Evolutionary conservation across 2,797 vertebrate genomes (phyloP), one percentile per base, ranked within the genome.

Genomic region (Rhabdomys pumilio): DNA sequence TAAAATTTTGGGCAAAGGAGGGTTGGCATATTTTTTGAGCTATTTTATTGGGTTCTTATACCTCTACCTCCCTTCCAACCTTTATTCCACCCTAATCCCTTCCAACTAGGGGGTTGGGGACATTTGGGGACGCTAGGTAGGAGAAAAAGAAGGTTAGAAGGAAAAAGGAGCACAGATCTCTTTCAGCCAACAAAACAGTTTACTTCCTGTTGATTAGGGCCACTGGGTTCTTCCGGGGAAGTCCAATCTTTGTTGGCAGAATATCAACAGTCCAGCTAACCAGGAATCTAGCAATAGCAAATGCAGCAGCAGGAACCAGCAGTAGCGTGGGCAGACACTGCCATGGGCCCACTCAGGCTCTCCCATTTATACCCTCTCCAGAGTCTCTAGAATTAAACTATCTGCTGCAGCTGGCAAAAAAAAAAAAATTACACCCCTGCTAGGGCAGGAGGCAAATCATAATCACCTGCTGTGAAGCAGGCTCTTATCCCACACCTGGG

Each of bases 1-100:
- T 50, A 50, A 82, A 73, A 67, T 85, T 93, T 85, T 86, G 89
- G 65, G 19, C 50, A 85, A 92, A 90, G 69, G 94, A 81, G 41
- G 86, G 65, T 69, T n/a, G 12, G 65, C 65, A 69, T 69, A 69
- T 69, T 69, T 34, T n/a, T 13, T 69, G 67, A n/a, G 34, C 67
- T 69, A 69, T 69, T 69, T 69, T 69, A 69, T 69, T 69, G 67
- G 67, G 34, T n/a, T 69, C 67, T 69, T 69, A 69, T 69, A 69
- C 7, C 34, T 69, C 34, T 69, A n/a, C 34, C 34, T n/a, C 67
- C 34, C 34, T 69, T 69, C 34, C 34, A 69, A 19, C 34, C 15
- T 69, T n/a, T 69, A 69, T n/a, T 69, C 34, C 34, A n/a, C 67
- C 14, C 67, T 69, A 69, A 69, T n/a, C 34, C 67, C 67, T 69